Percentiles rank a stretch among this genome's conserved stretches.
Evolutionary conservation across 2,888 invertebrate species (phyloP).

Genomic region (Drosophila nr. perissopoda): DNA sequence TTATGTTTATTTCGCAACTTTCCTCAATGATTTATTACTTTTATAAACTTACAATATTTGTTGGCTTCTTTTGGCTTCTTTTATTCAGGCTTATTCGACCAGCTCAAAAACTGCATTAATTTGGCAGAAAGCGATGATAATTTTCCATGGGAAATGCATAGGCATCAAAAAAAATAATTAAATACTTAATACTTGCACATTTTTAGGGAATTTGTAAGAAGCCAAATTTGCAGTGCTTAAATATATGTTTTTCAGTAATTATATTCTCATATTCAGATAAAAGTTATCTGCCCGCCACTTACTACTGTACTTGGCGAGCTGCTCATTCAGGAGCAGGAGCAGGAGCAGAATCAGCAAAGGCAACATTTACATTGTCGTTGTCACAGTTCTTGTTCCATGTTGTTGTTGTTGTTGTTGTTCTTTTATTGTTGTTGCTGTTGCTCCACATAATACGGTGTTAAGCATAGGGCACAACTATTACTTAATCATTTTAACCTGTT

Average conservation of each 20-base stretch:
- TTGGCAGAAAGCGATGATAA: not conserved
- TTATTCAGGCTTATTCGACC: too few species aligned
- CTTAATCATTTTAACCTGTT: slow-evolving; percentile 78
- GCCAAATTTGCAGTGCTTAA: not conserved
- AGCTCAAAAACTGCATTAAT: not conserved
- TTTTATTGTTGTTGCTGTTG: slow-evolving; percentile 39
- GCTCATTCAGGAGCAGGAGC: slow-evolving; percentile 3
- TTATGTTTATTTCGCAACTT: not conserved
- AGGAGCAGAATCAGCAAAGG: not conserved
- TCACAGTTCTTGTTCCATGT: slow-evolving; percentile 26
- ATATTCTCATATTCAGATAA: not conserved
- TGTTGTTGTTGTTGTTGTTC: slow-evolving; percentile 25
- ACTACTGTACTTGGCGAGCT: slow-evolving; percentile 25
- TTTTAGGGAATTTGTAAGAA: not conserved
- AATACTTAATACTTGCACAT: too few species aligned
- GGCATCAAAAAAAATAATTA: too few species aligned
- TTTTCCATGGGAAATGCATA: not conserved
- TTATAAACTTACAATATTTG: not conserved
- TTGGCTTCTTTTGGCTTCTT: too few species aligned
- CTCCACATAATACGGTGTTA: slow-evolving; percentile 66
- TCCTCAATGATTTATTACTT: not conserved
- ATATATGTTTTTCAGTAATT: not conserved
- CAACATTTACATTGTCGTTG: slow-evolving; percentile 30
- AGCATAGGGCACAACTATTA: slow-evolving; percentile 72
- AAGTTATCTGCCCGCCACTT: slow-evolving; percentile 2